Evolutionary conservation across 2,888 invertebrate species (phyloP), one percentile per base, ranked within the genome.

Genomic region (Zygogramma bicolorata): DNA sequence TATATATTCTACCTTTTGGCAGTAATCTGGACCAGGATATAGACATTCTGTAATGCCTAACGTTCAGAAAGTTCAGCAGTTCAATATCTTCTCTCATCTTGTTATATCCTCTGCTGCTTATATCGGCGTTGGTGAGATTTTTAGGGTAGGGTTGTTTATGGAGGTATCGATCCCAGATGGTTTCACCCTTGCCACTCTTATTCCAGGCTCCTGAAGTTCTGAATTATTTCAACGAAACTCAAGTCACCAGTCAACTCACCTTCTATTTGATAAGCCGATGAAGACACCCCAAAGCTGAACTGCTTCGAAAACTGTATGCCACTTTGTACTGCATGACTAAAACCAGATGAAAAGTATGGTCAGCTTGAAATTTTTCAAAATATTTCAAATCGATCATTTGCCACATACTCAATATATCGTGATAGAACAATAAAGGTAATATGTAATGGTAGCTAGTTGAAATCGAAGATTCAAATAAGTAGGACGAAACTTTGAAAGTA

Each of bases 101-200:
- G 84, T 92, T 90, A 84, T 93, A 93, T 20, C 92, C 92, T 82
- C 93, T 91, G 66, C 91, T 90, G 0, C 93, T 90, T 0, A 91
- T 85, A 80, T 93, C 92, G 0, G 90, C 93, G 46, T 88, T 91
- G 15, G 86, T 84, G 42, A 87, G 86, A 80, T 92, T 0, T 92
- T 87, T 0, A 87, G 80, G 20, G 22, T 8, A 3, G 20, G 1
- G 90, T 88, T 0, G 89, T 88, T 58, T 88, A 79, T 1, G 66
- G 61, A 76, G 91, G 91, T 0, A 90, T 89, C 79, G 88, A 84
- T 94, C 93, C 93, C 93, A 93, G 15, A 92, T 90, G 79, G 89
- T 91, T 78, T 90, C 90, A 3, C 90, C 89, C 86, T 91, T 92
- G 3, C 90, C 92, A 53, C 78, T 77, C 61, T 58, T 71, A 38